Evolutionary conservation across 2,113 vertebrate genomes (phyloP).

Genomic region (Psephotus haematonotus): DNA sequence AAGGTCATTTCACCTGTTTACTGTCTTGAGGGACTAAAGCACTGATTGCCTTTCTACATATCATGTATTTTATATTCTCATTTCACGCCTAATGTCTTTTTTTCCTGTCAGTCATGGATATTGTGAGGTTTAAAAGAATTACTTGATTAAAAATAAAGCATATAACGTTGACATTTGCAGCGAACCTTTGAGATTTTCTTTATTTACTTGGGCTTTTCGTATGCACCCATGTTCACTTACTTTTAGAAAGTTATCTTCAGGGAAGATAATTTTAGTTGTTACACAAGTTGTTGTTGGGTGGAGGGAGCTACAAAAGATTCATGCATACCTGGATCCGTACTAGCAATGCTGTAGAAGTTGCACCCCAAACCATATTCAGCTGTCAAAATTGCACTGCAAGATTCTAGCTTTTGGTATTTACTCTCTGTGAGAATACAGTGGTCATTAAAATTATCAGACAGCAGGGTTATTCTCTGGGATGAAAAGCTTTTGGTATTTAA

Average conservation of each 20-base stretch:
- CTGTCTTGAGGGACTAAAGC: constrained; percentile 71
- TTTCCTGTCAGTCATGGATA: constrained; percentile 79
- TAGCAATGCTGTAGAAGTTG: neutral
- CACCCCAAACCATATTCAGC: neutral
- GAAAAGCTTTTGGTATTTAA: constrained; percentile 5
- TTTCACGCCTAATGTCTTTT: constrained; percentile 77
- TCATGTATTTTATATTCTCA: constrained; percentile 75
- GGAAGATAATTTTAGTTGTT: neutral
- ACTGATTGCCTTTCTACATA: constrained; percentile 80
- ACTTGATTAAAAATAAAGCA: constrained; percentile 85
- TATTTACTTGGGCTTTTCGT: neutral
- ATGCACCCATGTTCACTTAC: neutral
- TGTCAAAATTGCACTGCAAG: neutral
- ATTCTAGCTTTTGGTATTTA: neutral
- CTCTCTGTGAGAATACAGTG: neutral
- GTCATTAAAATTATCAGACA: neutral
- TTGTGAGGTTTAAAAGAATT: constrained; percentile 80
- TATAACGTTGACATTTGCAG: constrained; percentile 79
- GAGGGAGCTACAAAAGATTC: neutral
- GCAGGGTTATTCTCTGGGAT: neutral
- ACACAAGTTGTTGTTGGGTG: neutral
- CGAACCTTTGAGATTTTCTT: neutral
- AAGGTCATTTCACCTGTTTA: constrained; percentile 66
- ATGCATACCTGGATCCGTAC: neutral
- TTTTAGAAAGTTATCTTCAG: neutral